Evolutionary conservation across 2,888 invertebrate genomes (phyloP).

Genomic region (Gymnocheta viridis): DNA sequence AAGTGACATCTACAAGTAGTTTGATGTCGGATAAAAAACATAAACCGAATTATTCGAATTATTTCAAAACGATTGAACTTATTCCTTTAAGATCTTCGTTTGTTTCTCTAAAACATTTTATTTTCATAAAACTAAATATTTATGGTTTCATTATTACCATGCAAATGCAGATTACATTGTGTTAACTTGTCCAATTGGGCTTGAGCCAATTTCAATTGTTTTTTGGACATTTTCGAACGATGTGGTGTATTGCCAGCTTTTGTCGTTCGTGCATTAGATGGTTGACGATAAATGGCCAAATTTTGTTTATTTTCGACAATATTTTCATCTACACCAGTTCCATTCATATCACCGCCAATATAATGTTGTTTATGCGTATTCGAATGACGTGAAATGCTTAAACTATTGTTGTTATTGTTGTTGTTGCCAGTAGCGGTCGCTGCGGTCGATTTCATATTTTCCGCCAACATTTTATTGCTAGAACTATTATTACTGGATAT

Average conservation of each 20-base stretch:
- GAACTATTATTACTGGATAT: slow-evolving; percentile 58
- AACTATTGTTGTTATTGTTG: slow-evolving; percentile 55
- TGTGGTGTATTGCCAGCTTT: slow-evolving; percentile 77
- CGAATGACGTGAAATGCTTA: slow-evolving; percentile 76
- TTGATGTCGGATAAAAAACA: no score
- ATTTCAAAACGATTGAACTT: neutral
- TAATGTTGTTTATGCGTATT: slow-evolving; percentile 50
- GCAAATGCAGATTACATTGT: slow-evolving; percentile 91
- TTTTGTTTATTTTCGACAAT: slow-evolving; percentile 72
- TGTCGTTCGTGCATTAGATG: slow-evolving; percentile 72
- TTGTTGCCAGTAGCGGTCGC: slow-evolving; percentile 28
- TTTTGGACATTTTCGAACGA: slow-evolving; percentile 84
- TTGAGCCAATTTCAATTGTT: slow-evolving; percentile 87
- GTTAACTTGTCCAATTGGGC: slow-evolving; percentile 89
- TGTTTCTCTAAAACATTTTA: neutral
- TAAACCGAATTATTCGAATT: no score
- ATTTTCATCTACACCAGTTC: slow-evolving; percentile 73
- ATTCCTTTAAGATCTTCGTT: slow-evolving; percentile 15
- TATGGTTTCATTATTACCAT: slow-evolving; percentile 85
- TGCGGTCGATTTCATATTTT: slow-evolving; percentile 56
- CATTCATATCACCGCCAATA: slow-evolving; percentile 18
- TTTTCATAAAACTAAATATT: neutral
- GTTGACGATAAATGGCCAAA: slow-evolving; percentile 75
- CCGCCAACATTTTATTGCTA: slow-evolving; percentile 65
- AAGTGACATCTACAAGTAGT: no score